phyloP scores from a whole-genome alignment of 2,888 invertebrate species.

The Hofmannophila pseudospretella region DNA sequence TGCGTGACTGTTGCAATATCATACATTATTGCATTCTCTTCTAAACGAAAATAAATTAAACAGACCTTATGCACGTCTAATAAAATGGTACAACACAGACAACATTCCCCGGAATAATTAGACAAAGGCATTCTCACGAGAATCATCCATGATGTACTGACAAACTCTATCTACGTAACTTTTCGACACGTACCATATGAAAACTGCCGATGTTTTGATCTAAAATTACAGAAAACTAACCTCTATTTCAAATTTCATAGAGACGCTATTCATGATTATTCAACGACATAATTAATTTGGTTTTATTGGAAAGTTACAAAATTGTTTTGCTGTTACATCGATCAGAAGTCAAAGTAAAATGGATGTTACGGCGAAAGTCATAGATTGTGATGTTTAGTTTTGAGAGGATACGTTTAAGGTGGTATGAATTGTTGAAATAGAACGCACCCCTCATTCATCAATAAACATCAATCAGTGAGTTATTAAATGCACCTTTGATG shows the following conservation, averaged over 20 bases:
- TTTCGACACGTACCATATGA: not conserved
- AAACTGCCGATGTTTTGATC: not conserved
- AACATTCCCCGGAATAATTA: conserved; percentile 16
- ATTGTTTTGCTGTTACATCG: no score
- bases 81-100: conserved; percentile 3
- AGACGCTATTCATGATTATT: not conserved
- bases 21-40: not conserved
- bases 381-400: not conserved
- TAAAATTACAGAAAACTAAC: not conserved
- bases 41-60: not conserved
- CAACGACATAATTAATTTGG: not conserved
- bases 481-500: conserved; percentile 28
- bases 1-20: no score
- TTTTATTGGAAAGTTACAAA: not conserved
- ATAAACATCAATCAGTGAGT: conserved; percentile 26
- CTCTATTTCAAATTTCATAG: not conserved
- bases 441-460: conserved; percentile 16
- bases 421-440: not conserved
- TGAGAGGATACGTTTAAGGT: not conserved
- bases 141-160: not conserved
- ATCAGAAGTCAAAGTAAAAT: no score
- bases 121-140: not conserved
- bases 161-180: not conserved
- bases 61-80: not conserved
- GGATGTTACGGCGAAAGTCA: not conserved